Base-by-base conservation (phyloP, 2,888 invertebrate species). In the Hydraecia micacea region DNA sequence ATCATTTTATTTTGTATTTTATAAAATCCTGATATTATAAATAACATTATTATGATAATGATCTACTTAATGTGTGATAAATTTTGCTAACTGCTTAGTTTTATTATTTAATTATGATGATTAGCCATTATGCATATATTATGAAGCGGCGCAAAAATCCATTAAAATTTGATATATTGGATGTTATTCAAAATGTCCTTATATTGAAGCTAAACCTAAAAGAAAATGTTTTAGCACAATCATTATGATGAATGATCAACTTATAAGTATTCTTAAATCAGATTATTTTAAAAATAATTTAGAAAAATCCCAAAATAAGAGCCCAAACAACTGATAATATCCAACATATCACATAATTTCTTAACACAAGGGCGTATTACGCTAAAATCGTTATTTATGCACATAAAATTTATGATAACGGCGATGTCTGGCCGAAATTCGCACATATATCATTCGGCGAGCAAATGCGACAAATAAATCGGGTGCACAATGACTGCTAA, bases 401-500 rank as follows among this genome's bases (percentile, higher is more conserved):
- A 81, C 79, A 80, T 84, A 90, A 85, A 90, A 91, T 89, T 84
- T 87, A 87, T 83, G 81, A 87, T 88, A 86, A 90, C 89, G 83
- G 83, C 88, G 73, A 87, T 89, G 88, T 90, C 87, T 88, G 88
- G 89, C 88, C 87, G 81, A 95, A 95, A 94, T 95, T 95, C 95
- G 86, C 95, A 96, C 96, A 96, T 96, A 93, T 91, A 92, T 96
- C 96, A 96, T 93, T 93, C 92, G 84, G 87, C 85, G 90, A 90
- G 92, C 91, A 91, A 92, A 92, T 88, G 91, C 91, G 91, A 92
- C 93, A 92, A 95, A 95, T 96, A 96, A 96, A 96, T 95, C 95
- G 93, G 91, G 93, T 93, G 93, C 94, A 96, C 96, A 96, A 96
- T 96, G 96, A 96, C 94, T 96, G 95, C 95, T 96, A 96, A 97